Conservation (phyloP, 2,797 vertebrate genomes). For the Kryptopterus vitreolus region DNA sequence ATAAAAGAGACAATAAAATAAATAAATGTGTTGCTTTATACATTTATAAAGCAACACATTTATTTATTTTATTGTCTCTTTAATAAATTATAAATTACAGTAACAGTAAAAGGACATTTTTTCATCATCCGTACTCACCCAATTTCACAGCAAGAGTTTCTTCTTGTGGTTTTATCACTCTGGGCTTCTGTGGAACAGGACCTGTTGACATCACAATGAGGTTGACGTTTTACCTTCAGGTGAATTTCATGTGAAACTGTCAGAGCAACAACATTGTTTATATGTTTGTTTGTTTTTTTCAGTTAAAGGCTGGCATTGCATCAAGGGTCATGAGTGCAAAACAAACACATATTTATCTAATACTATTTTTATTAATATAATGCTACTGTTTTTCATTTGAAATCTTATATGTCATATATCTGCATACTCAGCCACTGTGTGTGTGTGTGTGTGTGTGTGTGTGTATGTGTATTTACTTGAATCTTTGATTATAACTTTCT, state of each 20-base stretch:
- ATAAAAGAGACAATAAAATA: background rate
- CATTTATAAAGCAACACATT: too few species aligned
- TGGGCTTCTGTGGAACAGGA: slow-evolving; percentile 35
- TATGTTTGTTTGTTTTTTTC: background rate
- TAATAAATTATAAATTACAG: too few species aligned
- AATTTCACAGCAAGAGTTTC: slow-evolving; percentile 21
- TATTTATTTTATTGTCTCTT: too few species aligned
- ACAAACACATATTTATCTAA: background rate
- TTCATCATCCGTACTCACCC: slow-evolving; percentile 36
- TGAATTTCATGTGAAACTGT: background rate
- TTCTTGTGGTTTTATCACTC: slow-evolving; percentile 34
- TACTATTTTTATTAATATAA: too few species aligned
- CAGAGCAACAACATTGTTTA: background rate
- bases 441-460: background rate
- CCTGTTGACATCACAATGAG: background rate
- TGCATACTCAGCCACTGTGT: too few species aligned
- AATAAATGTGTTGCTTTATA: too few species aligned
- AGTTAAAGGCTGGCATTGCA: background rate
- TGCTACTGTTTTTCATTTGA: too few species aligned
- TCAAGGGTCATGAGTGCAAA: background rate
- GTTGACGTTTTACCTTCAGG: background rate
- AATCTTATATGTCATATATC: too few species aligned
- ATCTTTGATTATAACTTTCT: rapidly evolving
- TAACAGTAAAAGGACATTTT: background rate
- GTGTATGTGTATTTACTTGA: slow-evolving; percentile 17